Evolutionary conservation across 1,140 invertebrate genomes (phyloP).

Genomic region (Daktulosphaira vitifoliae): DNA sequence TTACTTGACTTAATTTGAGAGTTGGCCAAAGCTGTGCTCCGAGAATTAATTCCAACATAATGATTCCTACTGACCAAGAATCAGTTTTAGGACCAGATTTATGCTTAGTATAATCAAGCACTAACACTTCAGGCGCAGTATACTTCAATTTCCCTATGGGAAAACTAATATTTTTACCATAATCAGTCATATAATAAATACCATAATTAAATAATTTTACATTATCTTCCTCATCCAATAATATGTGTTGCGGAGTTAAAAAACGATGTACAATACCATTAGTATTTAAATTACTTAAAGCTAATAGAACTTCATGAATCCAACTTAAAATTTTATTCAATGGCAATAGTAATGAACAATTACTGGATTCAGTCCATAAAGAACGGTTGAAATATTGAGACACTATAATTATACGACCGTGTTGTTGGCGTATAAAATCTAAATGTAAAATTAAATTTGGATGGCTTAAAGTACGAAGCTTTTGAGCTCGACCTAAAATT

Average conservation of each 20-base stretch:
- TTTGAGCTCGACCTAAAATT: constrained; percentile 80
- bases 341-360: constrained; percentile 39
- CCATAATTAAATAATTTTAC: constrained; percentile 90
- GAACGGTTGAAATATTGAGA: constrained; percentile 19
- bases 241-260: constrained; percentile 73
- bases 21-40: constrained; percentile 56
- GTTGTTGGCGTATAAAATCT: constrained; percentile 85
- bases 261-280: constrained; percentile 68
- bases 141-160: constrained; percentile 83
- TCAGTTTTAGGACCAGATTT: constrained; percentile 61
- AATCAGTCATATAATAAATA: constrained; percentile 80
- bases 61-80: constrained; percentile 84
- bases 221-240: constrained; percentile 59
- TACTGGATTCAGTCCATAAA: constrained; percentile 24
- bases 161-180: constrained; percentile 76
- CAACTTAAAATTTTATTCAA: constrained; percentile 51
- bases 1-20: constrained; percentile 60
- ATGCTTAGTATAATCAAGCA: constrained; percentile 41
- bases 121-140: constrained; percentile 74
- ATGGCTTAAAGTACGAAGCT: constrained; percentile 69
- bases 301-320: constrained; percentile 61
- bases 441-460: constrained; percentile 78
- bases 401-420: constrained; percentile 57
- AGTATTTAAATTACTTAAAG: constrained; percentile 62
- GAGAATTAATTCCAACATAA: constrained; percentile 68